These are phyloP conservation scores for Drosophila nigritarsus DNA, from an alignment of 2,888 invertebrate genomes.

Conservation along the genomic window DNA sequence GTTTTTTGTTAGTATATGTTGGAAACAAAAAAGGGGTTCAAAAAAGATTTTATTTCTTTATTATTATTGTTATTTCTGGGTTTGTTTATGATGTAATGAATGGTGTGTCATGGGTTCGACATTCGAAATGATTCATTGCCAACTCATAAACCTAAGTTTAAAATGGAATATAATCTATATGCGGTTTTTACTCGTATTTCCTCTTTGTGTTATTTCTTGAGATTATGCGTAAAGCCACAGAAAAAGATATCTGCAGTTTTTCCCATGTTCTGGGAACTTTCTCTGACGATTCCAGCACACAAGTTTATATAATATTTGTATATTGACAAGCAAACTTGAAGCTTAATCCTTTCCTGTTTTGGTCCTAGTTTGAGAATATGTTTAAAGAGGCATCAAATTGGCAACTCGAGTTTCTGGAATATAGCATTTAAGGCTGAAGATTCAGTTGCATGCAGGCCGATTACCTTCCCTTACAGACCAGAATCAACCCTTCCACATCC, in stretches of 20 bases:
- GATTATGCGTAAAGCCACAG: neutral
- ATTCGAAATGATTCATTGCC: slow-evolving; percentile 27
- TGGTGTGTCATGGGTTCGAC: slow-evolving; percentile 12
- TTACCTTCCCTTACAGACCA: neutral
- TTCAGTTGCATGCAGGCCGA: neutral
- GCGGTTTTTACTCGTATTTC: neutral
- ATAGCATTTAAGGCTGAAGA: neutral
- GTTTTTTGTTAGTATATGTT: no score
- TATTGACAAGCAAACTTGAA: neutral
- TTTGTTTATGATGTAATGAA: neutral
- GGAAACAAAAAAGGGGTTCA: neutral
- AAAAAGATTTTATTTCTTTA: neutral
- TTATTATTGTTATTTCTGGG: neutral
- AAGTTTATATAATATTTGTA: neutral
- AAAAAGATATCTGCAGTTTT: neutral
- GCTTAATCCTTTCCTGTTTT: neutral
- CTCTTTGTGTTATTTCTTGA: no score
- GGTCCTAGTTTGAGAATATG: neutral
- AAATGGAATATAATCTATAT: neutral
- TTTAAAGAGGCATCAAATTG: neutral
- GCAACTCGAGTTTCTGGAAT: neutral
- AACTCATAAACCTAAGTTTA: neutral
- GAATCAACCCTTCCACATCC: neutral
- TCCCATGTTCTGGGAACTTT: neutral
- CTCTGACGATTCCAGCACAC: neutral